phyloP scores from a whole-genome alignment of 1,140 invertebrate species.

The Apolygus lucorum region DNA sequence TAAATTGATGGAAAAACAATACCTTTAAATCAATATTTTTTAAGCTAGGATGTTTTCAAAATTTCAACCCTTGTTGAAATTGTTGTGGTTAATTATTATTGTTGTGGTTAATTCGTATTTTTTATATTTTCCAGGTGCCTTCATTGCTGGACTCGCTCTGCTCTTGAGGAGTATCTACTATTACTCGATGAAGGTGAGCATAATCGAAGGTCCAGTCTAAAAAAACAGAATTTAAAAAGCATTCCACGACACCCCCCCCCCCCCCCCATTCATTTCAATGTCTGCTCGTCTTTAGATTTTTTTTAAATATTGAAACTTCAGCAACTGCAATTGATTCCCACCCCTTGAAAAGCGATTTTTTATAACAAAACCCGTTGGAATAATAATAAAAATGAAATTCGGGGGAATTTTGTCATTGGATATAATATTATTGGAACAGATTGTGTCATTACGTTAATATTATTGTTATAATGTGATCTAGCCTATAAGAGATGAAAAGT shows the following conservation, averaged over 20 bases:
- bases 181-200: constrained; percentile 81
- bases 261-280: not conserved
- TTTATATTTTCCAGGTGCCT: constrained; percentile 47
- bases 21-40: too few relatives aligned
- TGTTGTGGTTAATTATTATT: too few relatives aligned
- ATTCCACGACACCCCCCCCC: not conserved
- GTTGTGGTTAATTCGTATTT: too few relatives aligned
- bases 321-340: not conserved
- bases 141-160: constrained; percentile 61
- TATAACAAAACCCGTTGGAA: too few relatives aligned
- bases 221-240: not conserved
- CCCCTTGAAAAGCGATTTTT: too few relatives aligned
- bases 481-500: not conserved
- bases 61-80: too few relatives aligned
- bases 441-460: not conserved
- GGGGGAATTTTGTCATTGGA: too few relatives aligned
- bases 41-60: too few relatives aligned
- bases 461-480: not conserved
- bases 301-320: not conserved
- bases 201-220: constrained; percentile 53
- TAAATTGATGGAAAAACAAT: too few relatives aligned
- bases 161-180: constrained; percentile 75
- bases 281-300: not conserved
- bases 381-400: too few relatives aligned
- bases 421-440: not conserved